These are phyloP conservation scores for Pituophis catenifer DNA, from an alignment of 2,113 vertebrate species.

Conservation along the genomic window DNA sequence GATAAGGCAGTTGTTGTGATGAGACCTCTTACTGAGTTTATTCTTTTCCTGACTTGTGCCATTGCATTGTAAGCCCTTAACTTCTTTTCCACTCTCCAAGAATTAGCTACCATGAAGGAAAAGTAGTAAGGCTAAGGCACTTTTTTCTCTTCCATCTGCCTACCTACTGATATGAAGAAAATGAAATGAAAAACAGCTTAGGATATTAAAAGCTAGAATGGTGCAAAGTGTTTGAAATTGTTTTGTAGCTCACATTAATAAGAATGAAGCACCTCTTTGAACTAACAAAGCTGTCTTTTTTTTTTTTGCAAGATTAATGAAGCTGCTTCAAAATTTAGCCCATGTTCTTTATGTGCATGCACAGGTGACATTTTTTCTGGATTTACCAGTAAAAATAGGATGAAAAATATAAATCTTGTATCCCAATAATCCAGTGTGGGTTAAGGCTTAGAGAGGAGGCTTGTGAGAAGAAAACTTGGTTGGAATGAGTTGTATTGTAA, in stretches of 20 bases:
- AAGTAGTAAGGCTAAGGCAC: neutral
- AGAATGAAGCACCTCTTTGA: neutral
- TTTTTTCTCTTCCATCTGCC: neutral
- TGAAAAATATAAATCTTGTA: neutral
- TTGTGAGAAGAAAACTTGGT: neutral
- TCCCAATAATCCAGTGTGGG: neutral
- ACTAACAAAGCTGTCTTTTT: neutral
- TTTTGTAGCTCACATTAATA: neutral
- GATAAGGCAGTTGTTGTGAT: neutral
- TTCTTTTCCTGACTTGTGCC: neutral
- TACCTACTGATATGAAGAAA: neutral
- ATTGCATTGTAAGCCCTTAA: neutral
- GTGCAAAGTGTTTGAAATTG: neutral
- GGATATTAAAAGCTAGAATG: neutral
- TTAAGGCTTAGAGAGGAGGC: neutral
- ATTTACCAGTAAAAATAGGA: neutral
- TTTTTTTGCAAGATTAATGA: neutral
- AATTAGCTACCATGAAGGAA: neutral
- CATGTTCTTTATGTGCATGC: neutral
- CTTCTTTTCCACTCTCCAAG: neutral
- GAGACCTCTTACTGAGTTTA: neutral
- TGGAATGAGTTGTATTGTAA: neutral
- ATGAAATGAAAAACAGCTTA: neutral
- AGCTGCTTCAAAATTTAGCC: neutral
- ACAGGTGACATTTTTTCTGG: neutral